These are phyloP conservation scores for Myzus persicae DNA, from an alignment of 1,140 invertebrate genomes.

Conservation along the genomic window DNA sequence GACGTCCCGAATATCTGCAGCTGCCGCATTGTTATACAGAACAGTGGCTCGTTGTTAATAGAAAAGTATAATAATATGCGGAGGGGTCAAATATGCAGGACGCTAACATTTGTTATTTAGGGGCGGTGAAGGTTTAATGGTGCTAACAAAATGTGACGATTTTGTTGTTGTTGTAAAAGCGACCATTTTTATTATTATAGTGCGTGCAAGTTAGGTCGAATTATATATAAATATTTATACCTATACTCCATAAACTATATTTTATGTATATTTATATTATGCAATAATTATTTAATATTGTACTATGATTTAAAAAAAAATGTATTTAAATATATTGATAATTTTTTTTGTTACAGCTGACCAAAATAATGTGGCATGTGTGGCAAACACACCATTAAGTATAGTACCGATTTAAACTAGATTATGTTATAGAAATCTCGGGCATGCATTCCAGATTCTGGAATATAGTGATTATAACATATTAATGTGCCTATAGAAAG, in stretches of 20 bases:
- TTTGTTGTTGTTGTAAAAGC: background rate
- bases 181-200: background rate
- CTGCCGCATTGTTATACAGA: background rate
- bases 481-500: too few relatives aligned
- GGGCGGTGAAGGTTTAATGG: background rate
- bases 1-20: background rate
- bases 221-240: too few relatives aligned
- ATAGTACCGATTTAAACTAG: too few relatives aligned
- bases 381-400: too few relatives aligned
- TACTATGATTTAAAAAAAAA: too few relatives aligned
- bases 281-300: background rate
- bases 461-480: too few relatives aligned
- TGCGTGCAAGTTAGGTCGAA: background rate
- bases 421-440: too few relatives aligned
- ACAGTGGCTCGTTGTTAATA: background rate
- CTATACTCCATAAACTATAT: too few relatives aligned
- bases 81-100: constrained; percentile 2
- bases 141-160: background rate
- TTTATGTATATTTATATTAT: background rate
- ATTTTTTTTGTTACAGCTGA: too few relatives aligned
- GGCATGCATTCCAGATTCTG: too few relatives aligned
- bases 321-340: too few relatives aligned
- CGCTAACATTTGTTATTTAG: background rate
- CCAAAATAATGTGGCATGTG: too few relatives aligned
- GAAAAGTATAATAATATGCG: background rate